Conservation (phyloP, 2,113 vertebrate genomes). For the Leptosomus discolor region DNA sequence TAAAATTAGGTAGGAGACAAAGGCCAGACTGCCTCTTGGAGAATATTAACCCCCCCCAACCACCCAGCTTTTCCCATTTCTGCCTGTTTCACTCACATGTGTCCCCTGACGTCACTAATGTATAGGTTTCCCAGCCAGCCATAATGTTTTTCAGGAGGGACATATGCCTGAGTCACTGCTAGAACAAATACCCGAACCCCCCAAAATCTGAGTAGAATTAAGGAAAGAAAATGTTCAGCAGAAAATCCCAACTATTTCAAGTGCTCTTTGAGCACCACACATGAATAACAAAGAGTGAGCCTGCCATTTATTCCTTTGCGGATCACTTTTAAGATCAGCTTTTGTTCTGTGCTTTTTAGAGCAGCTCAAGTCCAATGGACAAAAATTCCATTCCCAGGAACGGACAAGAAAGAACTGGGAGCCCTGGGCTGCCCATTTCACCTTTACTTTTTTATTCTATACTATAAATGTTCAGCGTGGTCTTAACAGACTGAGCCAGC, state of each 20-base stretch:
- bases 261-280: slow-evolving; percentile 54
- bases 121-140: neutral
- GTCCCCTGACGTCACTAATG: neutral
- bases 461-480: neutral
- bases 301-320: slow-evolving; percentile 56
- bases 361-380: slow-evolving; percentile 21
- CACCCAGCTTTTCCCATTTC: neutral
- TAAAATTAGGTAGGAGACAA: slow-evolving; percentile 54
- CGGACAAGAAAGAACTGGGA: slow-evolving; percentile 44
- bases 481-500: neutral
- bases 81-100: neutral
- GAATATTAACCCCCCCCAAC: neutral
- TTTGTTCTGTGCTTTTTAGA: slow-evolving; percentile 60
- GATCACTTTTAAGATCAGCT: slow-evolving; percentile 66
- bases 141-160: neutral
- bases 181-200: slow-evolving; percentile 11
- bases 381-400: slow-evolving; percentile 66
- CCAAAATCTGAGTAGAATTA: neutral
- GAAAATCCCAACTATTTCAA: slow-evolving; percentile 58
- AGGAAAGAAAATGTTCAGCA: neutral
- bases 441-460: slow-evolving; percentile 43
- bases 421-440: slow-evolving; percentile 55
- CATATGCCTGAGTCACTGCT: neutral
- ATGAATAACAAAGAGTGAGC: slow-evolving; percentile 60
- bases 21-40: slow-evolving; percentile 31